phyloP scores from a whole-genome alignment of 2,888 invertebrate species.

The Caenorhabditis doughertyi region DNA sequence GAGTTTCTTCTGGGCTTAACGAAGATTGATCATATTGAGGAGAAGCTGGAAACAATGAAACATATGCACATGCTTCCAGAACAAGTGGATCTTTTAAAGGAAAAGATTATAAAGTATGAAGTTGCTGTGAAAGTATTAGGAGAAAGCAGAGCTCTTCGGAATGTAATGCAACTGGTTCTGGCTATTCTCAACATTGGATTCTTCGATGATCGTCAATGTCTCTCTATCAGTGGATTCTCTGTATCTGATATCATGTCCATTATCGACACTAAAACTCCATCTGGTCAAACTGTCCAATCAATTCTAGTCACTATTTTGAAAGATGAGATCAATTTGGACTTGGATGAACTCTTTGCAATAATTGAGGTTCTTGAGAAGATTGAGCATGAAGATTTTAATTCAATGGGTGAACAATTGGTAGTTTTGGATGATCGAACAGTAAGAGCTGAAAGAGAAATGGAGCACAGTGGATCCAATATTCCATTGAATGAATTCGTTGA shows the following conservation, averaged over 20 bases:
- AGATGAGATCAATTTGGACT: slow-evolving; percentile 72
- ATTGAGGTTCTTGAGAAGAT: slow-evolving; percentile 63
- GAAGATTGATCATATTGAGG: slow-evolving; percentile 77
- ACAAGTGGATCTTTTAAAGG: slow-evolving; percentile 36
- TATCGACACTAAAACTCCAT: slow-evolving; percentile 25
- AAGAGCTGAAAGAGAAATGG: slow-evolving; percentile 59
- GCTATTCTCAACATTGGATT: slow-evolving; percentile 60
- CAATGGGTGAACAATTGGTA: slow-evolving; percentile 24
- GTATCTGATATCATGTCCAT: slow-evolving; percentile 26
- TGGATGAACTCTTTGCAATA: slow-evolving; percentile 71
- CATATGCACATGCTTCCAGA: slow-evolving; percentile 74
- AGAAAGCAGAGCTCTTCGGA: slow-evolving; percentile 65
- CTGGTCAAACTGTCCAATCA: slow-evolving; percentile 47
- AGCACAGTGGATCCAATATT: slow-evolving; percentile 56
- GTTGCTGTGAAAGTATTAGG: slow-evolving; percentile 26
- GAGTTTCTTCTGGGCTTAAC: slow-evolving; percentile 70
- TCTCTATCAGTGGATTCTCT: slow-evolving; percentile 53
- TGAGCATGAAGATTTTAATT: slow-evolving; percentile 30
- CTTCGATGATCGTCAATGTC: slow-evolving; percentile 58
- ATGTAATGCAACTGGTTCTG: slow-evolving; percentile 59
- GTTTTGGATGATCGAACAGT: slow-evolving; percentile 52
- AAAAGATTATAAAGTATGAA: slow-evolving; percentile 40
- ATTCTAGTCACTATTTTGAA: slow-evolving; percentile 56
- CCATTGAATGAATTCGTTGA: slow-evolving; percentile 59
- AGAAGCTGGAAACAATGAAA: slow-evolving; percentile 76